Percentiles rank a stretch among this genome's conserved stretches.
These are phyloP conservation scores for Pangasius mekongensis DNA, from an alignment of 2,797 vertebrate genomes.

Conservation along the genomic window DNA sequence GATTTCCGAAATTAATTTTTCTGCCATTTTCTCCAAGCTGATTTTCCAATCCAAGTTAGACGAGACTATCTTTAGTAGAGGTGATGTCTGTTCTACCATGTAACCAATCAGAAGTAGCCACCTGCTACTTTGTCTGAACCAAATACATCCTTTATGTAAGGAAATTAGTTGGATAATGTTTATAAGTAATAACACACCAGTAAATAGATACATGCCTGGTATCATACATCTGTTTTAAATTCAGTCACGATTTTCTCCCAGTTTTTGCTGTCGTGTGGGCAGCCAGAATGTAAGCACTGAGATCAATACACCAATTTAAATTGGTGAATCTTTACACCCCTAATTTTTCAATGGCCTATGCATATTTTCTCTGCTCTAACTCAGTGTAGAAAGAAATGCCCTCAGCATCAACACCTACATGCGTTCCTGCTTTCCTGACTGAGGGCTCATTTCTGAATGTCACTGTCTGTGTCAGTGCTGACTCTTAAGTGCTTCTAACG, in stretches of 20 bases:
- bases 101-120: too few relatives aligned
- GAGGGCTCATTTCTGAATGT: conserved; percentile 66
- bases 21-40: neutral
- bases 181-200: neutral
- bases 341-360: conserved; percentile 10
- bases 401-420: conserved; percentile 46
- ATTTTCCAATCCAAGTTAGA: neutral
- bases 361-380: conserved; percentile 8
- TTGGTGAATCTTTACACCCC: neutral
- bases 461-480: conserved; percentile 66
- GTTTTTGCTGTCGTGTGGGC: conserved; percentile 1
- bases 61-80: neutral
- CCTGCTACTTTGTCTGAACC: neutral
- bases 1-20: neutral
- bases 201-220: neutral
- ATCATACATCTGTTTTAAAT: neutral
- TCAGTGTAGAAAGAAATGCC: neutral
- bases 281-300: neutral
- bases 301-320: conserved; percentile 10
- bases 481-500: conserved; percentile 75
- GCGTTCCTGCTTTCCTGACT: conserved; percentile 61
- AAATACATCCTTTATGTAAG: neutral
- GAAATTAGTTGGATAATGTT: conserved; percentile 3
- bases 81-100: neutral
- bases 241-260: neutral